Percentiles rank a stretch among this genome's conserved stretches.
phyloP scores from a whole-genome alignment of 2,797 vertebrate genomes.

The Rhinatrema bivittatum region DNA sequence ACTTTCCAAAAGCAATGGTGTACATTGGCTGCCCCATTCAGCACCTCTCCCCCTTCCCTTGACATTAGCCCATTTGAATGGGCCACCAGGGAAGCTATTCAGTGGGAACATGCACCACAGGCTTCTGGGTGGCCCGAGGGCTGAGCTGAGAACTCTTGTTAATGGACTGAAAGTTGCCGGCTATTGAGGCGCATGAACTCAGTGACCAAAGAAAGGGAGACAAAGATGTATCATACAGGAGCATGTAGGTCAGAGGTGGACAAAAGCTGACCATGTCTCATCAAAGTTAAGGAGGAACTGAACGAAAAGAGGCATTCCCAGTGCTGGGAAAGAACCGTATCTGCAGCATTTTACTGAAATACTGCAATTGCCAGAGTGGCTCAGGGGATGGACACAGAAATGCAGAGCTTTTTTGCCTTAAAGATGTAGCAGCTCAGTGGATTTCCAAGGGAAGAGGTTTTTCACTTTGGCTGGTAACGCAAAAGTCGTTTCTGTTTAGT shows the following conservation, averaged over 20 bases:
- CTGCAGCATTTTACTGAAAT: no score
- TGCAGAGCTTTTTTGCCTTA: no score
- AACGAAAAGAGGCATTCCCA: slow-evolving; percentile 21
- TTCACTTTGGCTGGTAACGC: no score
- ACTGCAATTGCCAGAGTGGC: no score
- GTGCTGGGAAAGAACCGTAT: not conserved
- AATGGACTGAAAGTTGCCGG: slow-evolving; percentile 59
- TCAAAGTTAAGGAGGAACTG: slow-evolving; percentile 40
- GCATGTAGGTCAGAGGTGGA: slow-evolving; percentile 46
- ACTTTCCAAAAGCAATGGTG: slow-evolving; percentile 61
- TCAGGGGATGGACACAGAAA: no score
- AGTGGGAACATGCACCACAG: slow-evolving; percentile 51
- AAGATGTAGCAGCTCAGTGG: no score
- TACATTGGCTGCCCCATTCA: slow-evolving; percentile 54
- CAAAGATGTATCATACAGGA: slow-evolving; percentile 58
- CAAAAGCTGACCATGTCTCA: slow-evolving; percentile 50
- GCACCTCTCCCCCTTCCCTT: slow-evolving; percentile 35
- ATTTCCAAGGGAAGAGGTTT: no score
- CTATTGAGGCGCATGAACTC: slow-evolving; percentile 70
- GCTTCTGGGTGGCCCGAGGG: slow-evolving; percentile 87
- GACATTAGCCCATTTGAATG: slow-evolving; percentile 78
- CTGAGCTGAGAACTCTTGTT: slow-evolving; percentile 52
- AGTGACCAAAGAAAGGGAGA: slow-evolving; percentile 67
- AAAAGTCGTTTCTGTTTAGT: no score
- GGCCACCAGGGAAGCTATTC: slow-evolving; percentile 94